Evolutionary conservation across 1,140 invertebrate species (phyloP).

Genomic region (Littorina saxatilis): DNA sequence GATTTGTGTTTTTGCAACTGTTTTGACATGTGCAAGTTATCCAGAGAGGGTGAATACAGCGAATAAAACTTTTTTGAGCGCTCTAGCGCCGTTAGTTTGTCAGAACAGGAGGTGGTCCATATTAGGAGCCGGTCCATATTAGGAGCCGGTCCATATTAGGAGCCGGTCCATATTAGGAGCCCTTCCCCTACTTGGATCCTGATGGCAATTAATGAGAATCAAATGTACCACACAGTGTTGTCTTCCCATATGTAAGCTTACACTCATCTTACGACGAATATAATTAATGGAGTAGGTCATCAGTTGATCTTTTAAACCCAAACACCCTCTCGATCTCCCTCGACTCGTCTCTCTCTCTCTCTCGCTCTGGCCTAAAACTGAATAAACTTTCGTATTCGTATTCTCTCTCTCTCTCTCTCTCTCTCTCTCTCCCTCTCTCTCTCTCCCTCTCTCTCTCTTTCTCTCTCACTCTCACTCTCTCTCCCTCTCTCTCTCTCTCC

Average conservation of each 20-base stretch:
- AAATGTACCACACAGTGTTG: no score
- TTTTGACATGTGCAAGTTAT: neutral
- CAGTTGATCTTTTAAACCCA: no score
- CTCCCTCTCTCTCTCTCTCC: neutral
- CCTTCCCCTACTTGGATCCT: no score
- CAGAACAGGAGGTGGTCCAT: no score
- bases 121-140: no score
- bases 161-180: no score
- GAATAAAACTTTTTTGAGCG: neutral
- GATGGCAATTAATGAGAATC: no score
- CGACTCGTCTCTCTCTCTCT: neutral
- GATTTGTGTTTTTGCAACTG: neutral
- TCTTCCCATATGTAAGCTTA: no score
- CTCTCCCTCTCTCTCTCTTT: neutral
- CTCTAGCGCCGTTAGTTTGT: no score
- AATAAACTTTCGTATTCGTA: neutral
- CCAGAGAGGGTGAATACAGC: neutral
- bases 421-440: neutral
- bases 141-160: no score
- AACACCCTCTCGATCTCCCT: no score
- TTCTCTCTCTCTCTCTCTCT: neutral
- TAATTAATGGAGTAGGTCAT: neutral
- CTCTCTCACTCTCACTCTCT: neutral
- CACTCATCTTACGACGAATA: no score
- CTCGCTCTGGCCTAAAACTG: neutral